Percentiles rank a stretch among this genome's conserved stretches.
Conservation (phyloP, 2,113 vertebrate genomes). For the Zosterops hypoxanthus region DNA sequence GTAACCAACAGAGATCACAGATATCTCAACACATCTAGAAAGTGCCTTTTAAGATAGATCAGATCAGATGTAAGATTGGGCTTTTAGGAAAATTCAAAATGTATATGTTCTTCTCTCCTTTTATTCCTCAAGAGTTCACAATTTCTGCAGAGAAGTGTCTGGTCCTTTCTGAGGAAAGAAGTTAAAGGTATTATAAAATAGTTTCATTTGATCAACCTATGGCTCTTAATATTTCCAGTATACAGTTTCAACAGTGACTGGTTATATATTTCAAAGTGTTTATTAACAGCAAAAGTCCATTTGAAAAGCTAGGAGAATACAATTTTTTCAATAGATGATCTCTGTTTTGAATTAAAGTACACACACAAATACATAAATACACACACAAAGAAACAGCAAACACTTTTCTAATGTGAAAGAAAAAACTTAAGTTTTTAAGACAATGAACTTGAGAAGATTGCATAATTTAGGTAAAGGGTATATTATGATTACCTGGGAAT, state of each 20-base stretch:
- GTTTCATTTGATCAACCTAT: background rate
- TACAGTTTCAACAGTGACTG: background rate
- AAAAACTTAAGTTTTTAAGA: background rate
- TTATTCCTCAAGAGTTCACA: background rate
- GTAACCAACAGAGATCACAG: background rate
- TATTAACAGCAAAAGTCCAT: background rate
- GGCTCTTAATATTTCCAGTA: background rate
- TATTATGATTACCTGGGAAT: constrained; percentile 2
- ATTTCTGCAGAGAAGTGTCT: background rate
- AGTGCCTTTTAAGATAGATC: accelerated
- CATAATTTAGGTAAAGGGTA: background rate
- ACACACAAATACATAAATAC: background rate
- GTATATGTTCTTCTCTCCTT: background rate
- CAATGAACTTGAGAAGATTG: background rate
- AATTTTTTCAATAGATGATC: background rate
- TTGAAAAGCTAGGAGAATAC: background rate
- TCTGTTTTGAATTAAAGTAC: background rate
- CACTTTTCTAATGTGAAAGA: background rate
- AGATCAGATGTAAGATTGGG: background rate
- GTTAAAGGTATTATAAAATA: background rate
- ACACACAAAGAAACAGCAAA: background rate
- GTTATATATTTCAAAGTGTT: background rate
- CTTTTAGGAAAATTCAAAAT: background rate
- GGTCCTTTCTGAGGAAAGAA: background rate
- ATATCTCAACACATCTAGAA: background rate